phyloP scores from a whole-genome alignment of 2,888 invertebrate species.

The Leptinotarsa peninsularis region DNA sequence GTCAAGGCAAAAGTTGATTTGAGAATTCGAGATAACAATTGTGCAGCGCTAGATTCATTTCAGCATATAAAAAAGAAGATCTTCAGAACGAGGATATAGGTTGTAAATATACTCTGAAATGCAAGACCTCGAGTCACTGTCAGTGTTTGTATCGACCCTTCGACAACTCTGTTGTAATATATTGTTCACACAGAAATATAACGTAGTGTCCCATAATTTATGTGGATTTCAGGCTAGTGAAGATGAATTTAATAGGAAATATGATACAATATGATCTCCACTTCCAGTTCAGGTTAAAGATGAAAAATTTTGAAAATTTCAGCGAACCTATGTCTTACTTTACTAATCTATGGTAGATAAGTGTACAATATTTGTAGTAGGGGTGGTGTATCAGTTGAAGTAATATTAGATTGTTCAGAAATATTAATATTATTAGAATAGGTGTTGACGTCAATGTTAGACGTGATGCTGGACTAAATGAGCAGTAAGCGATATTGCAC shows the following conservation, averaged over 20 bases:
- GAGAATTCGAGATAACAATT: slow-evolving; percentile 44
- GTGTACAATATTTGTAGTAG: no score
- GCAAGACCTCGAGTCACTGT: slow-evolving; percentile 69
- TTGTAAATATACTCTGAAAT: slow-evolving; percentile 64
- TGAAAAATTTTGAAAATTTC: no score
- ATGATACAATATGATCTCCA: slow-evolving; percentile 37
- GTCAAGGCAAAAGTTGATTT: slow-evolving; percentile 38
- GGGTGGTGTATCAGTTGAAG: no score
- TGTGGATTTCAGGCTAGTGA: slow-evolving; percentile 34
- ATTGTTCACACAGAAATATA: slow-evolving; percentile 69
- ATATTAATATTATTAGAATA: no score
- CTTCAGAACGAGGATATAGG: slow-evolving; percentile 66
- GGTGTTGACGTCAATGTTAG: no score
- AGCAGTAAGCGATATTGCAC: no score
- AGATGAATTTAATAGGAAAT: slow-evolving; percentile 54
- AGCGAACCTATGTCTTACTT: no score
- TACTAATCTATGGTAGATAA: no score
- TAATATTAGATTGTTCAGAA: no score
- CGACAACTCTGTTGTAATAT: slow-evolving; percentile 67
- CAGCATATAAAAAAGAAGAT: slow-evolving; percentile 35
- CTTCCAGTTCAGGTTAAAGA: slow-evolving; percentile 61
- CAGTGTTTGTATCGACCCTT: slow-evolving; percentile 67
- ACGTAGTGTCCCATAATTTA: slow-evolving; percentile 64
- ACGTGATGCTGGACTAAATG: no score
- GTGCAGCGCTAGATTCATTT: slow-evolving; percentile 14